phyloP scores from a whole-genome alignment of 2,113 vertebrate species.

The Pogonocichla stellata region DNA sequence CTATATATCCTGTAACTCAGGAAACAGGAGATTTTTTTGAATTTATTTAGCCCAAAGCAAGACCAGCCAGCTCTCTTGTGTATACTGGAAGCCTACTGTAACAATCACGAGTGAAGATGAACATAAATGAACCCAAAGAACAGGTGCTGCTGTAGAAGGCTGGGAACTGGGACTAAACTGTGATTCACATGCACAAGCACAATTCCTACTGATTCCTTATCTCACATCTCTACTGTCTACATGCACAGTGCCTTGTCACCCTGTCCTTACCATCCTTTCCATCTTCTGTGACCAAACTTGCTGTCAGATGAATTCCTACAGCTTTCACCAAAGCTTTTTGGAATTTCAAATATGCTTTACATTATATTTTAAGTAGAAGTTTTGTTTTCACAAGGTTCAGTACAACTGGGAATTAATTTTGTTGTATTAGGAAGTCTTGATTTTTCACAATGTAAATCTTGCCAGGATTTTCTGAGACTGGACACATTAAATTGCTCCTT shows the following conservation, averaged over 20 bases:
- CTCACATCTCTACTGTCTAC: not conserved
- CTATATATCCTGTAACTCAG: not conserved
- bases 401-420: not conserved
- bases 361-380: not conserved
- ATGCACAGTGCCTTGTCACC: not conserved
- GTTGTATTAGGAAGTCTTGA: not conserved
- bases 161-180: not conserved
- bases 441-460: not conserved
- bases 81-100: not conserved
- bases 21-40: not conserved
- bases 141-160: not conserved
- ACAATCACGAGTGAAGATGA: not conserved
- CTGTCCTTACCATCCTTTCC: not conserved
- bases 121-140: not conserved
- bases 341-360: not conserved
- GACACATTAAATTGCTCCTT: not conserved
- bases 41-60: not conserved
- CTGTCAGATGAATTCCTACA: not conserved
- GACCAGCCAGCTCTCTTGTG: not conserved
- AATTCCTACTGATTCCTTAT: not conserved
- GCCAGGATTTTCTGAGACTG: not conserved
- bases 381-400: not conserved
- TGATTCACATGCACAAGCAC: not conserved
- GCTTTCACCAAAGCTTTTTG: not conserved
- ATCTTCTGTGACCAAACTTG: not conserved